A percentile compares a stretch with the other conserved stretches of the same genome.
These are phyloP conservation scores for Microtus montanus DNA, from an alignment of 2,113 vertebrate species.

Conservation along the genomic window DNA sequence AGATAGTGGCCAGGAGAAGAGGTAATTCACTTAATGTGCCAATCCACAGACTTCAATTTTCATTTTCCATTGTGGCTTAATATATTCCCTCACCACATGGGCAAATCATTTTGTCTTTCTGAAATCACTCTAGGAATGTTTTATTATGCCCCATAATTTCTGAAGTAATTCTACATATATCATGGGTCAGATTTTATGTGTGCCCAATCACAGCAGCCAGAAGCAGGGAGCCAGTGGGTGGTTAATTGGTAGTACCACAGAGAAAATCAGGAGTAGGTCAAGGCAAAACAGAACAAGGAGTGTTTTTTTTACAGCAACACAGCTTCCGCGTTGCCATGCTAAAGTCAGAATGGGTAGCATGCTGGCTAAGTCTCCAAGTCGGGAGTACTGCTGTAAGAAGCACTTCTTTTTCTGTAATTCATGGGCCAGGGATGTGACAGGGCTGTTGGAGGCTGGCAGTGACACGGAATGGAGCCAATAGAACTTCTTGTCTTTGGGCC, in stretches of 20 bases:
- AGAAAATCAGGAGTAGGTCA: neutral
- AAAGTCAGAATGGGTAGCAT: neutral
- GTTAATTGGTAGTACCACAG: neutral
- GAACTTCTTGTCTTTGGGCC: neutral
- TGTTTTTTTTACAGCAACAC: neutral
- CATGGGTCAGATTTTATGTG: neutral
- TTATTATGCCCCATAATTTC: neutral
- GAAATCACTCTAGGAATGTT: neutral
- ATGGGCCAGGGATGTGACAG: neutral
- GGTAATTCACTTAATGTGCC: neutral
- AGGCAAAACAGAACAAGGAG: neutral
- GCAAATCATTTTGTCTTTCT: neutral
- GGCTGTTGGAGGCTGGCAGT: neutral
- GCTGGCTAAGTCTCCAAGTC: conserved; percentile 16
- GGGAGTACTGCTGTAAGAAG: conserved; percentile 20
- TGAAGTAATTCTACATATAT: neutral
- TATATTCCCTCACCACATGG: neutral
- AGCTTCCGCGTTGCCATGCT: neutral
- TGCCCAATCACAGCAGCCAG: neutral
- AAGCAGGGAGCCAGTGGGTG: neutral
- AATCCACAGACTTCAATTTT: neutral
- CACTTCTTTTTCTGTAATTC: conserved; percentile 43
- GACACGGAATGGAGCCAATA: neutral
- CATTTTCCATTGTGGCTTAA: neutral
- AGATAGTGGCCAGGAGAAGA: neutral